These are phyloP conservation scores for Antitype chi DNA, from an alignment of 2,888 invertebrate genomes.

Conservation along the genomic window DNA sequence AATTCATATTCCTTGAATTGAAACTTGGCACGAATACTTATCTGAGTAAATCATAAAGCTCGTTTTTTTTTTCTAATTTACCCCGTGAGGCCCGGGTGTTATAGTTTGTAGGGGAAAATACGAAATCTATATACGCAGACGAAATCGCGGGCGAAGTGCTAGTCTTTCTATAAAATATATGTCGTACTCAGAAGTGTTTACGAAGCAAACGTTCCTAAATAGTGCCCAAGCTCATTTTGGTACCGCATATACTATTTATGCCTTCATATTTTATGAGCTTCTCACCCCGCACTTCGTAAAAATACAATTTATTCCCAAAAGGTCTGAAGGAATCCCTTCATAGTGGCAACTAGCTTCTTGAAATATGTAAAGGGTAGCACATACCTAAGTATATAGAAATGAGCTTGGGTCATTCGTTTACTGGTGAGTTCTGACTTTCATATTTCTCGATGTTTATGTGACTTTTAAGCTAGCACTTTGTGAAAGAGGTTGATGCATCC, in stretches of 20 bases:
- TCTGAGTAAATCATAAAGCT: no score
- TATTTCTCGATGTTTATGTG: slow-evolving; percentile 37
- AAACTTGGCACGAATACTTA: no score
- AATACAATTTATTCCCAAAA: slow-evolving; percentile 48
- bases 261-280: slow-evolving; percentile 52
- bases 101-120: no score
- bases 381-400: slow-evolving; percentile 37
- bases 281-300: slow-evolving; percentile 49
- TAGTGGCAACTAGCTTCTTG: slow-evolving; percentile 41
- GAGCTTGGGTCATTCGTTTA: slow-evolving; percentile 29
- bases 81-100: no score
- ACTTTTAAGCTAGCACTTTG: slow-evolving; percentile 17
- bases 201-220: slow-evolving; percentile 27
- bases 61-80: no score
- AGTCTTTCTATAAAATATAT: not conserved
- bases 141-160: no score
- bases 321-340: slow-evolving; percentile 45
- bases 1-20: no score
- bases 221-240: slow-evolving; percentile 20
- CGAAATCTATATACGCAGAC: no score
- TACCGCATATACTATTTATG: slow-evolving; percentile 29
- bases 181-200: slow-evolving; percentile 11
- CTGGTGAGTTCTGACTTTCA: slow-evolving; percentile 26
- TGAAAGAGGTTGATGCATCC: not conserved
- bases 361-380: slow-evolving; percentile 49